Evolutionary conservation across 2,113 vertebrate species (phyloP), one percentile per base, ranked within the genome.

Genomic region (Callopanchax toddi): DNA sequence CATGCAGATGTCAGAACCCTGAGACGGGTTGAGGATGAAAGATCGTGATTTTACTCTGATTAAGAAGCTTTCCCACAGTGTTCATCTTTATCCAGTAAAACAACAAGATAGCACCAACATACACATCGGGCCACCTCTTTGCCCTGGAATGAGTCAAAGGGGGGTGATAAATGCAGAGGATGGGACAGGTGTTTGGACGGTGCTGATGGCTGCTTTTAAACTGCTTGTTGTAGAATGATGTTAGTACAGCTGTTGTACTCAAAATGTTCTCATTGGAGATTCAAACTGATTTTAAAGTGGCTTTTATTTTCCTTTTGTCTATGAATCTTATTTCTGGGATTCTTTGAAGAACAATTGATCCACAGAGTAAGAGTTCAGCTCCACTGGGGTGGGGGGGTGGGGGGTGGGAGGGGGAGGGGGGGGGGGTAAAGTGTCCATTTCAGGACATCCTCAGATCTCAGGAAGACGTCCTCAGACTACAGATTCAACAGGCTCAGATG

Each of bases 271-370:
- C 62, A 25, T 57, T 45, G 44, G 53, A 79, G 79, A 81, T 77
- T 81, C 60, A 74, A 64, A 78, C 71, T 60, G 73, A 79, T 78
- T 85, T 83, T 40, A 61, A 81, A 78, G 68, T 45, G 52, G 61
- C 70, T 53, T 74, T 77, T 81, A 69, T 78, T 61, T 7, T 42
- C 7, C 65, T 53, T 74, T 75, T 86, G 69, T 78, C 36, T 3
- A 13, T 61, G 13, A 76, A 83, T 65, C 60, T 78, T 70, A 72
- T 76, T 78, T 57, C 63, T 58, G 23, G 61, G 60, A 48, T 56
- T 60, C 64, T 86, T 83, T 86, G 86, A 88, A 86, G 79, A 84
- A 69, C 69, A 75, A 22, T 45, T 43, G 54, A 64, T 26, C 49
- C 60, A 73, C 60, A 73, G 67, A 67, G 69, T 50, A 70, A 60